Percentiles rank a stretch among this genome's conserved stretches.
These are phyloP conservation scores for Chascanopsetta lugubris DNA, from an alignment of 2,113 vertebrate genomes.

Conservation along the genomic window DNA sequence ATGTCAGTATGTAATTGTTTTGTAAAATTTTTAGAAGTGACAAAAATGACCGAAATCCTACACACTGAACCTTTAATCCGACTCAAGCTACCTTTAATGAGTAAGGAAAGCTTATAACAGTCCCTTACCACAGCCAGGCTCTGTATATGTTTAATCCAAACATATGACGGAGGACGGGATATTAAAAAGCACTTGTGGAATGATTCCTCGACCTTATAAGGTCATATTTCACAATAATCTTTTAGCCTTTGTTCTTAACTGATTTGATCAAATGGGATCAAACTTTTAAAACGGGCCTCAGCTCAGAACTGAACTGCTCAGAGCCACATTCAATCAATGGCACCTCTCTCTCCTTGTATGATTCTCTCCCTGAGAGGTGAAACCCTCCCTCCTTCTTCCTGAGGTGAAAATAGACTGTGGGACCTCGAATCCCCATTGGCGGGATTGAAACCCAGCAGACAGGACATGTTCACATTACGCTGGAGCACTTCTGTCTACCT, in stretches of 20 bases:
- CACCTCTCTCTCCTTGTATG: conserved; percentile 49
- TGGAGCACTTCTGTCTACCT: conserved; percentile 49
- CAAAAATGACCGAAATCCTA: too few relatives aligned
- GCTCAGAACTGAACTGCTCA: conserved; percentile 52
- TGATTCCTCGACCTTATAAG: conserved; percentile 37
- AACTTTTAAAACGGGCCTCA: conserved; percentile 43
- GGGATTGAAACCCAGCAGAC: conserved; percentile 57
- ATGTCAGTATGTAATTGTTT: too few relatives aligned
- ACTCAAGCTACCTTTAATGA: too few relatives aligned
- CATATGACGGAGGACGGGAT: conserved; percentile 38
- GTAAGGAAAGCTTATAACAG: too few relatives aligned
- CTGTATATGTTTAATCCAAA: conserved; percentile 39
- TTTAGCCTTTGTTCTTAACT: conserved; percentile 53
- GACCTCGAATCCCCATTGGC: conserved; percentile 44
- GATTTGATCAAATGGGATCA: conserved; percentile 55
- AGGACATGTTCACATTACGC: conserved; percentile 64
- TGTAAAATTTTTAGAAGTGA: too few relatives aligned
- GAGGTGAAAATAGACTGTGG: conserved; percentile 59
- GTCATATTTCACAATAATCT: conserved; percentile 57
- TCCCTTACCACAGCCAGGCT: background rate
- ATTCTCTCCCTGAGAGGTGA: conserved; percentile 39
- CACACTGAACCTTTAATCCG: too few relatives aligned
- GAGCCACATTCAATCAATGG: conserved; percentile 59
- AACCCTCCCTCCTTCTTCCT: conserved; percentile 47
- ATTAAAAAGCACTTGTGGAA: conserved; percentile 58